Evolutionary conservation across 2,888 invertebrate species (phyloP).

Genomic region (Aleiodes leptofemur): DNA sequence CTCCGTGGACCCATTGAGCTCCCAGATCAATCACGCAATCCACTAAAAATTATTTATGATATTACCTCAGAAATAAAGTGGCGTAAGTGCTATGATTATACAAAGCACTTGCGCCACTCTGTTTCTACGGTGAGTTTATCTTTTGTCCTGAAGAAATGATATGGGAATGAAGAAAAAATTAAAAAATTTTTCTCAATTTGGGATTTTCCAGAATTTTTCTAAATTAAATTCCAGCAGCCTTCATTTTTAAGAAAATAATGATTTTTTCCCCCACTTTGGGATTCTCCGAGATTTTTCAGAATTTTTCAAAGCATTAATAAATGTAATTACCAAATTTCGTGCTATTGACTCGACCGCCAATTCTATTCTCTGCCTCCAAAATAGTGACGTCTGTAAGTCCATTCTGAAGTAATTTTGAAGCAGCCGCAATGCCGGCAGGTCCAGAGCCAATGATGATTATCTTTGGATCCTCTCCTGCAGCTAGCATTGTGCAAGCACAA

Average conservation of each 20-base stretch:
- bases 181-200: no score
- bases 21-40: slow-evolving; percentile 63
- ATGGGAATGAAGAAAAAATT: no score
- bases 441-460: slow-evolving; percentile 79
- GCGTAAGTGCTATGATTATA: no score
- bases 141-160: no score
- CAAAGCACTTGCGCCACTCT: no score
- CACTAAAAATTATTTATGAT: slow-evolving; percentile 48
- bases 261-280: no score
- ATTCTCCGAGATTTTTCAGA: no score
- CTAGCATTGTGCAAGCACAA: background rate
- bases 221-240: no score
- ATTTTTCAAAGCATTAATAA: no score
- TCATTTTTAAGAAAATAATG: no score
- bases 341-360: slow-evolving; percentile 76
- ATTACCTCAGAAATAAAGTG: background rate
- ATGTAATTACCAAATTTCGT: slow-evolving; percentile 70
- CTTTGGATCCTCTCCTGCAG: slow-evolving; percentile 44
- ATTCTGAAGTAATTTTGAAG: slow-evolving; percentile 74
- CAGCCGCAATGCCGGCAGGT: slow-evolving; percentile 78
- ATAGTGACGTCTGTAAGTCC: slow-evolving; percentile 75
- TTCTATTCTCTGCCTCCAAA: slow-evolving; percentile 75
- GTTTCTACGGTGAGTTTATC: no score
- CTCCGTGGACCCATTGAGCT: slow-evolving; percentile 67
- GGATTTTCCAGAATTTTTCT: no score